Evolutionary conservation across 2,888 invertebrate genomes (phyloP).

Genomic region (Lucinisca nassula): DNA sequence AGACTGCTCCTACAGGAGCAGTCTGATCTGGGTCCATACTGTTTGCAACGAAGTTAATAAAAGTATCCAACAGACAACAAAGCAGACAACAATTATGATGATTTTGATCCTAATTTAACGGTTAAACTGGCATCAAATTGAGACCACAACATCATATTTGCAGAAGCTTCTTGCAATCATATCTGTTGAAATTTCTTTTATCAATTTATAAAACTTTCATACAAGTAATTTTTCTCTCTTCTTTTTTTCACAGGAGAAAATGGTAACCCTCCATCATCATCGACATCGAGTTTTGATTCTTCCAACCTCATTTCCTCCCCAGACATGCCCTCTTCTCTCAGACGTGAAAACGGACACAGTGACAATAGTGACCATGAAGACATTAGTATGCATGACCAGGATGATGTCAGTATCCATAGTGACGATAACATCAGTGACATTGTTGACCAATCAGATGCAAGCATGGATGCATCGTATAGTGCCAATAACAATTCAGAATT

Average conservation of each 20-base stretch:
- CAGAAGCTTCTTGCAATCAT: not conserved
- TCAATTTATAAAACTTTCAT: too few relatives aligned
- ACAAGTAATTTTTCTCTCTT: too few relatives aligned
- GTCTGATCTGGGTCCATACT: too few relatives aligned
- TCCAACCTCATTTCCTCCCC: constrained; percentile 1
- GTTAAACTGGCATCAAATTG: too few relatives aligned
- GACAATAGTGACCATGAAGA: constrained; percentile 68
- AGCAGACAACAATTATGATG: too few relatives aligned
- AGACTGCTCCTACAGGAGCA: too few relatives aligned
- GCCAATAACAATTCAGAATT: constrained; percentile 65
- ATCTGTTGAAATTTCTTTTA: too few relatives aligned
- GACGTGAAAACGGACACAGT: constrained; percentile 47
- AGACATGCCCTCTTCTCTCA: not conserved
- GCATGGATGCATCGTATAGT: constrained; percentile 70
- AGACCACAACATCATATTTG: not conserved
- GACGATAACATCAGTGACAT: constrained; percentile 76
- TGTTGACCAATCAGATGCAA: constrained; percentile 69
- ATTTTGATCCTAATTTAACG: too few relatives aligned
- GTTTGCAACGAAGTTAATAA: too few relatives aligned
- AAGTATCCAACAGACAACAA: too few relatives aligned
- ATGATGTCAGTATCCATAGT: constrained; percentile 66
- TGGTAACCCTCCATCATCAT: not conserved
- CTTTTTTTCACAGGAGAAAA: constrained; percentile 3
- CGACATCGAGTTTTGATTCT: not conserved
- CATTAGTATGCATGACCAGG: constrained; percentile 58